Evolutionary conservation across 23 tunicate species (phyloP).

Genomic region (Clavelina lepadiformis): DNA sequence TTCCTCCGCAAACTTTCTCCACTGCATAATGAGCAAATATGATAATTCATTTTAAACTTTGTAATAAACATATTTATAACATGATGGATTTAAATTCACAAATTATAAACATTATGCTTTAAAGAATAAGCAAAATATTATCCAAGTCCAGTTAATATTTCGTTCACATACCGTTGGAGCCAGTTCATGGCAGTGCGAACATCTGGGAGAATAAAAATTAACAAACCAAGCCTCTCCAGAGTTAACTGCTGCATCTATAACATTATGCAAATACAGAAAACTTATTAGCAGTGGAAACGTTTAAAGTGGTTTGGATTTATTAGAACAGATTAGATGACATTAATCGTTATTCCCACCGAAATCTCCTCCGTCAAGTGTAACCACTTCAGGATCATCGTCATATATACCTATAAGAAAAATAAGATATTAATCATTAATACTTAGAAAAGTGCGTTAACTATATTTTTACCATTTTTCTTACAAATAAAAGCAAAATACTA

Average conservation of each 20-base stretch:
- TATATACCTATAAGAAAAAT: constrained; percentile 73
- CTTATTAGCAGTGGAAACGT: background rate
- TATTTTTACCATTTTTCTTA: no score
- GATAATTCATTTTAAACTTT: no score
- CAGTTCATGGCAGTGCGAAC: constrained; percentile 97
- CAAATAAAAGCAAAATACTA: no score
- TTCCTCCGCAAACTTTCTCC: constrained; percentile 96
- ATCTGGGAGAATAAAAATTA: constrained; percentile 96
- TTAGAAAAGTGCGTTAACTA: no score
- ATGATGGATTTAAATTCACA: no score
- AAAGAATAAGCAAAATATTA: no score
- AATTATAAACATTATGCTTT: no score
- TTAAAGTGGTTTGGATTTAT: background rate
- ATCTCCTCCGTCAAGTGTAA: constrained; percentile 84
- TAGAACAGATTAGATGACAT: background rate
- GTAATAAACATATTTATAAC: background rate
- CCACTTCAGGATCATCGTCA: constrained; percentile 97
- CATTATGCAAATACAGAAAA: background rate
- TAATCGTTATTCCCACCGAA: constrained; percentile 50
- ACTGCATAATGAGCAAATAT: constrained; percentile 24
- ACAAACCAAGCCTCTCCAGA: constrained; percentile 98
- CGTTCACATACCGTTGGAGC: constrained; percentile 77
- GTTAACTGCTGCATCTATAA: constrained; percentile 74
- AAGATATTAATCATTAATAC: no score
- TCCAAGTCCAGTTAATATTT: background rate